phyloP scores from a whole-genome alignment of 1,140 invertebrate genomes.

The Luehdorfia chinensis region DNA sequence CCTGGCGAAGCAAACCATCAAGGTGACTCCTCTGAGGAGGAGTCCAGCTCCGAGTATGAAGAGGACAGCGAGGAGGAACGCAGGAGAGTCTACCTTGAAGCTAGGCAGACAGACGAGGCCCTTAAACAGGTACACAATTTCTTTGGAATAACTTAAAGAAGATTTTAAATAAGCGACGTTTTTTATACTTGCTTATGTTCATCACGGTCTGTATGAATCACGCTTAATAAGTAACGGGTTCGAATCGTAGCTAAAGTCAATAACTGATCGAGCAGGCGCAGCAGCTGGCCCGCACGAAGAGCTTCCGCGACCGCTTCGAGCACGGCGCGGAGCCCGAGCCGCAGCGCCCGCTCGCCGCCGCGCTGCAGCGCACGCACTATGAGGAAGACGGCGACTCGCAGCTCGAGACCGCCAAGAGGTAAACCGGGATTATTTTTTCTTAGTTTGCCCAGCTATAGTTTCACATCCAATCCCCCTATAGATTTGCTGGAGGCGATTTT shows the following conservation, averaged over 20 bases:
- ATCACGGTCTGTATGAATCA: too few relatives aligned
- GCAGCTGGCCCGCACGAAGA: slow-evolving; percentile 89
- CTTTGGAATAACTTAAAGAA: too few relatives aligned
- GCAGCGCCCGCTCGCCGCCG: slow-evolving; percentile 29
- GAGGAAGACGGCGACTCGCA: slow-evolving; percentile 58
- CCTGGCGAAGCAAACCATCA: slow-evolving; percentile 80
- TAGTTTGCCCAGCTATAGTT: too few relatives aligned
- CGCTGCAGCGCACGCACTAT: slow-evolving; percentile 24
- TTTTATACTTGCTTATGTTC: too few relatives aligned
- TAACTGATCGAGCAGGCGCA: too few relatives aligned
- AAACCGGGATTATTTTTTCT: too few relatives aligned
- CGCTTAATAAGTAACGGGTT: too few relatives aligned
- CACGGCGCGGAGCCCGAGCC: slow-evolving; percentile 88
- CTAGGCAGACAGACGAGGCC: slow-evolving; percentile 78
- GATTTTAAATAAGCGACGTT: too few relatives aligned
- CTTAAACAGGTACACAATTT: slow-evolving; percentile 71
- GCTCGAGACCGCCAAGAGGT: slow-evolving; percentile 71
- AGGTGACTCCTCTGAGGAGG: slow-evolving; percentile 76
- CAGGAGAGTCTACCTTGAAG: slow-evolving; percentile 75
- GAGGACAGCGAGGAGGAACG: slow-evolving; percentile 81
- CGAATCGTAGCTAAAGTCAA: too few relatives aligned
- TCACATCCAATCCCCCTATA: too few relatives aligned
- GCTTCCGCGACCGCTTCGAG: slow-evolving; percentile 93
- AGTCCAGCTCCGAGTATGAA: slow-evolving; percentile 69
- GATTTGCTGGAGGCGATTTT: too few relatives aligned